A percentile compares a stretch with the other conserved stretches of the same genome.
Conservation (phyloP, 1,140 invertebrate genomes). For the Calycopis cecrops region DNA sequence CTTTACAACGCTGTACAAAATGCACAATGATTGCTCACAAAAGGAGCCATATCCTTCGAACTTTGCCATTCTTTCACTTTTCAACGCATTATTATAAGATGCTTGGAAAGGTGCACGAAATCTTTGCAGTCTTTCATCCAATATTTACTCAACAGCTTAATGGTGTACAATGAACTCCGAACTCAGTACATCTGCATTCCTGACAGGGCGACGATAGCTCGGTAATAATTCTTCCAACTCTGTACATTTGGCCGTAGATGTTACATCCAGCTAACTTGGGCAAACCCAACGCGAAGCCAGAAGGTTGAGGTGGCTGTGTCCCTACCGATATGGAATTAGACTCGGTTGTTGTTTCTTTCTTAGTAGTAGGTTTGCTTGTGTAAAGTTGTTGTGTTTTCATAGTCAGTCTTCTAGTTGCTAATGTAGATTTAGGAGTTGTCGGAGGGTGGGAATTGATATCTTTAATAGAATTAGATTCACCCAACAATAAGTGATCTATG, state of each 20-base stretch:
- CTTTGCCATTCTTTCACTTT: too few relatives aligned
- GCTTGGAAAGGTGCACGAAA: too few relatives aligned
- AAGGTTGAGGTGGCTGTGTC: neutral
- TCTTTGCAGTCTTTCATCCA: neutral
- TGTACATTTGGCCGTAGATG: constrained; percentile 93
- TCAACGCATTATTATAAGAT: too few relatives aligned
- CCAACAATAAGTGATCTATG: constrained; percentile 61
- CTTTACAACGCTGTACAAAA: neutral
- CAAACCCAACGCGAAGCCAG: constrained; percentile 66
- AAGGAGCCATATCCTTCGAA: too few relatives aligned
- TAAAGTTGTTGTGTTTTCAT: constrained; percentile 28
- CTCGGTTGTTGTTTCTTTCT: constrained; percentile 17
- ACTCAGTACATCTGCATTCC: constrained; percentile 90
- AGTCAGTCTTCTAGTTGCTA: constrained; percentile 25
- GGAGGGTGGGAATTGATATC: constrained; percentile 33
- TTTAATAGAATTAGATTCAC: constrained; percentile 57
- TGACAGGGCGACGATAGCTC: constrained; percentile 89
- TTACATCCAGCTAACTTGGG: constrained; percentile 92
- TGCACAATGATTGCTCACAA: neutral
- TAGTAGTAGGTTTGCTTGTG: constrained; percentile 34
- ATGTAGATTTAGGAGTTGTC: constrained; percentile 26
- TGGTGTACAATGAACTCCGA: constrained; percentile 89
- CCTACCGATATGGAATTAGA: neutral
- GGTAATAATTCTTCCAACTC: constrained; percentile 87
- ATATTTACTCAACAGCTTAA: constrained; percentile 77